Evolutionary conservation across 2,113 vertebrate species (phyloP), one percentile per base, ranked within the genome.

Genomic region (Tamias sibiricus): DNA sequence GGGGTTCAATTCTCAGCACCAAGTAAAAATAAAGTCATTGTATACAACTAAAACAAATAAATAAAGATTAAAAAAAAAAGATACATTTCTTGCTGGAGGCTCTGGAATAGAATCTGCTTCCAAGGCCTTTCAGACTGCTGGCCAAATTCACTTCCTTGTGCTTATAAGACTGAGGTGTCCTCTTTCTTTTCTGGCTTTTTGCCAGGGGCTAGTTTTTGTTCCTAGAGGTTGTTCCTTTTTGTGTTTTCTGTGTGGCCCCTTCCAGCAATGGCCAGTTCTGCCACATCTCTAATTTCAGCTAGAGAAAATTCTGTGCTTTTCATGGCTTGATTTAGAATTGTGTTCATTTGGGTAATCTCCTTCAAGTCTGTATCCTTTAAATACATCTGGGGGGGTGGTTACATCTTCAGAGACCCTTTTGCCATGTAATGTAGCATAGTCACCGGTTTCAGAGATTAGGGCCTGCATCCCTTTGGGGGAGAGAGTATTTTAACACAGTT

Each of bases 261-360:
- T 96, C 57, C 59, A 59, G 71, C 49, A 37, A 62, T 54, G 77
- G 37, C 42, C 28, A 62, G 14, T 88, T 88, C 37, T 82, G 49
- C 42, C 9, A 12, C n/a, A 81, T 81, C 11, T 81, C 57, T 74
- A 74, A 81, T 54, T 86, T 42, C 35, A 94, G 22, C 37, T 24
- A 84, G 54, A 95, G 71, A 76, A 85, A 89, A 90, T 64, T 76
- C n/a, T 88, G 32, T 96, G 20, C 24, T 75, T 82, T 91, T 62
- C 52, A 86, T 32, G 52, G 42, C 59, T 88, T 35, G 69, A 47
- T 49, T 93, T 69, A 85, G 72, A 62, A 76, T 66, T 35, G 83
- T 64, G 26, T 24, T 59, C 11, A 1, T 40, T 68, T 11, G 5
- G 37, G 47, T 76, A 85, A 84, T 92, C 24, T 93, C 74, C 75